phyloP scores from a whole-genome alignment of 2,113 vertebrate species.

The Zapus hudsonius region DNA sequence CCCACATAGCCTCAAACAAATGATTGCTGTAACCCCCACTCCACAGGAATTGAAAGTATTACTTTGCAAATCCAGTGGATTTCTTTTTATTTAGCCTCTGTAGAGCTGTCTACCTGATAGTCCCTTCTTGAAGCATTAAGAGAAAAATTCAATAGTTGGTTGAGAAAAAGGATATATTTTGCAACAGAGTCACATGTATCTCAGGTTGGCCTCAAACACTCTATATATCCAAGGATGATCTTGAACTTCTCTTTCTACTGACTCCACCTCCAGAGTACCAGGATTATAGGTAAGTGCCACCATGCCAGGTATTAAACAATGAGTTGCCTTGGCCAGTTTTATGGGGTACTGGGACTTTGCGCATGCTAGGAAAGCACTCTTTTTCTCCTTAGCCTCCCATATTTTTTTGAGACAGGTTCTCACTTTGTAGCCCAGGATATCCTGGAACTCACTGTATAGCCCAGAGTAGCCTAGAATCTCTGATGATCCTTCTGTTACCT shows the following conservation, averaged over 20 bases:
- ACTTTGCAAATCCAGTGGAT: not conserved
- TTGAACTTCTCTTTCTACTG: not conserved
- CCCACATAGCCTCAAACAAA: constrained; percentile 56
- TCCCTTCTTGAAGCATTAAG: not conserved
- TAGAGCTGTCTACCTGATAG: not conserved
- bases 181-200: not conserved
- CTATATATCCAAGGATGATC: not conserved
- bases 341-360: not conserved
- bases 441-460: not conserved
- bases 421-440: not conserved
- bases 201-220: not conserved
- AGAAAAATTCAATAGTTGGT: constrained; percentile 5
- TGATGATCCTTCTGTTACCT: not conserved
- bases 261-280: not conserved
- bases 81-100: not conserved
- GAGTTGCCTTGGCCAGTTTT: too few species aligned
- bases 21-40: too few species aligned
- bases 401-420: not conserved
- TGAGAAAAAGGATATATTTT: not conserved
- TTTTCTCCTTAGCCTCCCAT: not conserved
- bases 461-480: not conserved
- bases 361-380: not conserved
- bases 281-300: not conserved
- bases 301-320: not conserved
- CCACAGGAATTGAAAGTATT: constrained; percentile 16